These are phyloP conservation scores for Drosophila barbarae DNA, from an alignment of 2,888 invertebrate genomes.

Conservation along the genomic window DNA sequence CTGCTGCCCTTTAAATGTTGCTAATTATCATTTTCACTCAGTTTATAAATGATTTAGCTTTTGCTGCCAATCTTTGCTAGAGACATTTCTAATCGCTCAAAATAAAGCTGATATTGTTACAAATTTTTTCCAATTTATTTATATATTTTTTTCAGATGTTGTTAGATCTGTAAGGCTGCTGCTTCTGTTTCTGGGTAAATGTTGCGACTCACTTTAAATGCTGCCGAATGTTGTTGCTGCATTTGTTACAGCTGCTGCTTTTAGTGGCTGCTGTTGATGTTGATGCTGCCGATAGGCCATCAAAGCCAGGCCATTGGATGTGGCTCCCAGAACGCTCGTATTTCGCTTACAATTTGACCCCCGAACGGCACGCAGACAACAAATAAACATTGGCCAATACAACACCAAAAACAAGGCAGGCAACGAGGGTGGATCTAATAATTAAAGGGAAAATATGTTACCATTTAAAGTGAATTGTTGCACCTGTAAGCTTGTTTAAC, in stretches of 20 bases:
- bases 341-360: slow-evolving; percentile 73
- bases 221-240: slow-evolving; percentile 5
- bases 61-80: too few relatives aligned
- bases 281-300: slow-evolving; percentile 23
- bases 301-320: slow-evolving; percentile 47
- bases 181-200: not conserved
- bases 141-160: not conserved
- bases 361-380: slow-evolving; percentile 59
- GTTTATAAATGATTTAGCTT: not conserved
- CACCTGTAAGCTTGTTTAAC: not conserved
- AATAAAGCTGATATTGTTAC: too few relatives aligned
- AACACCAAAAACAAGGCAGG: not conserved
- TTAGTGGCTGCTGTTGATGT: not conserved
- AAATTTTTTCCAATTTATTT: too few relatives aligned
- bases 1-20: not conserved
- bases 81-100: too few relatives aligned
- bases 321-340: slow-evolving; percentile 60
- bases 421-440: slow-evolving; percentile 3
- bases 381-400: slow-evolving; percentile 17
- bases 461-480: not conserved
- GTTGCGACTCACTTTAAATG: slow-evolving; percentile 1
- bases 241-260: not conserved
- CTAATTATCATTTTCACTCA: too few relatives aligned
- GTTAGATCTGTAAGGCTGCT: not conserved
- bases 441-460: not conserved